Evolutionary conservation across 2,888 invertebrate genomes (phyloP), one percentile per base, ranked within the genome.

Genomic region (Disparrhopalites patrizii): DNA sequence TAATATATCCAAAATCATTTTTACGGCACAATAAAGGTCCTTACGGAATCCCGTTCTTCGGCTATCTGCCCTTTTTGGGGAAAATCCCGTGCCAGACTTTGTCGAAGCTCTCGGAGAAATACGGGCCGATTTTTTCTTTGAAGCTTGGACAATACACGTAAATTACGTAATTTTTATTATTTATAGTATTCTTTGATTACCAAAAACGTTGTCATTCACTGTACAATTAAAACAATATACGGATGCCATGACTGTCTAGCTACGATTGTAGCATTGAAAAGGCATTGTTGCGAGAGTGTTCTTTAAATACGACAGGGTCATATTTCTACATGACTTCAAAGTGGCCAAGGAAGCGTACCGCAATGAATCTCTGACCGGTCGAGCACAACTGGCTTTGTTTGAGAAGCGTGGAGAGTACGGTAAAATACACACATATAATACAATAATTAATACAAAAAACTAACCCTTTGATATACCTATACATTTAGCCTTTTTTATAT

Each of bases 11-110:
- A n/a, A n/a, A n/a, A n/a, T n/a, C n/a, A n/a, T n/a, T n/a, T n/a
- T n/a, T n/a, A n/a, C n/a, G n/a, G n/a, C n/a, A n/a, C n/a, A n/a
- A n/a, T n/a, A n/a, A n/a, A 69, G 74, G 75, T 23, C 75, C 75
- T 1, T 5, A 18, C 8, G 68, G 72, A 15, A 47, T 73, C 1
- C 75, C 75, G 10, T 52, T 72, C 3, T 47, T 75, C 20, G 75
- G 75, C 13, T 75, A 72, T 33, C 40, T 75, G 15, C 75, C 75
- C 3, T 75, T 75, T 38, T 38, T 75, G 33, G 72, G 71, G 25
- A 68, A 62, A 51, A 54, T 67, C 40, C 73, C 73, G 23, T 68
- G 66, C 20, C 36, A 66, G 20, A 73, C 70, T 4, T 61, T 75
- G 8, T 62, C 72, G 3, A 61, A 67, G 15, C 54, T 75, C 2